Conservation (phyloP, 2,888 invertebrate species). For the Odontomyia ornata region DNA sequence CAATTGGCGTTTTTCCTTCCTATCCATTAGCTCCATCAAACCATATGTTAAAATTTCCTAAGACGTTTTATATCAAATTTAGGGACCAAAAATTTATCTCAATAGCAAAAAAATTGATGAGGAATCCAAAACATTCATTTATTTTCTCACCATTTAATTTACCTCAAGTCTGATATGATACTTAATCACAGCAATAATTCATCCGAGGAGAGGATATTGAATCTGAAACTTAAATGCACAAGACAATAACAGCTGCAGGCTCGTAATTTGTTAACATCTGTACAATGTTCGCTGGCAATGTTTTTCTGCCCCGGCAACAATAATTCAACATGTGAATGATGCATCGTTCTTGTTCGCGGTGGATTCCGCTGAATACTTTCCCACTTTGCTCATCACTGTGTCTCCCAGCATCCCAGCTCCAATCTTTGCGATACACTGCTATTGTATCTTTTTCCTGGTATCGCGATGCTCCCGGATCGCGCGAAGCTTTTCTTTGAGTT, state of each 20-base stretch:
- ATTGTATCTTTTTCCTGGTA: too few relatives aligned
- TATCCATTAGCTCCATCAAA: too few relatives aligned
- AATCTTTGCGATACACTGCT: background rate
- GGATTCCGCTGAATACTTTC: background rate
- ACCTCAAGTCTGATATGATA: background rate
- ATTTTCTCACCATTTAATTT: constrained; percentile 1
- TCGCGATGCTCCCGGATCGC: background rate
- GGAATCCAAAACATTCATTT: background rate
- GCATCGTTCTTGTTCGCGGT: background rate
- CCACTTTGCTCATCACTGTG: background rate
- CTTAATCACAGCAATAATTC: constrained; percentile 17
- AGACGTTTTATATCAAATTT: too few relatives aligned
- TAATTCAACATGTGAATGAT: constrained; percentile 28
- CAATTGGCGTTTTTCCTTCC: too few relatives aligned
- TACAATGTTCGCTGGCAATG: background rate
- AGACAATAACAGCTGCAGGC: constrained; percentile 42
- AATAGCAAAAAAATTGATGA: background rate
- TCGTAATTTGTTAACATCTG: constrained; percentile 42
- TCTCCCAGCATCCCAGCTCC: background rate
- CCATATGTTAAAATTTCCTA: too few relatives aligned
- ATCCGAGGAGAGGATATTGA: constrained; percentile 22
- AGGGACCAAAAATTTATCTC: too few relatives aligned
- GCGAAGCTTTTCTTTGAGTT: background rate
- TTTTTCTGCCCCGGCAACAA: constrained; percentile 16
- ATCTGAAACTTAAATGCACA: constrained; percentile 14